Conservation (phyloP, 2,888 invertebrate species). For the Cylloceria caligata region DNA sequence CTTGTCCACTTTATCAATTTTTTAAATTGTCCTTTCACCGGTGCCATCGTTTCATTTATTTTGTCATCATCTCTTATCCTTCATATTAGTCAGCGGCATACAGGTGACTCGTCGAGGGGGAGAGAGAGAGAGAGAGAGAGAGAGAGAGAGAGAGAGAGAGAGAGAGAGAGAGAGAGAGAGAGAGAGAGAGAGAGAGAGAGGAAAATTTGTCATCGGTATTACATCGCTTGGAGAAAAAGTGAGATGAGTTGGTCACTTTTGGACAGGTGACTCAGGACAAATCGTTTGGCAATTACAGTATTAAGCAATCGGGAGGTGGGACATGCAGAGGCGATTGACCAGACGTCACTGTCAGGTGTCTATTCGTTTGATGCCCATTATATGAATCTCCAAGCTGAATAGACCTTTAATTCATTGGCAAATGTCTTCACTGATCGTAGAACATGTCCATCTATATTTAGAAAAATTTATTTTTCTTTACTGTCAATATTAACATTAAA, state of each 20-base stretch:
- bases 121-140: too few species aligned
- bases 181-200: background rate
- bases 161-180: too few species aligned
- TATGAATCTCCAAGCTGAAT: background rate
- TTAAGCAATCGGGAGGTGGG: background rate
- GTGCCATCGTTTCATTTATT: background rate
- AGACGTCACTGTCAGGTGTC: slow-evolving; percentile 15
- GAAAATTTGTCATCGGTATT: slow-evolving; percentile 1
- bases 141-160: too few species aligned
- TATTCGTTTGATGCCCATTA: background rate
- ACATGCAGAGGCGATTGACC: slow-evolving; percentile 19
- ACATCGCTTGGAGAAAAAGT: slow-evolving; percentile 3
- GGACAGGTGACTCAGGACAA: background rate
- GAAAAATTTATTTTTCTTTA: too few species aligned
- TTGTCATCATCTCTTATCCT: background rate
- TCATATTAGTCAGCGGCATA: background rate
- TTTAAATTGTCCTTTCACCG: slow-evolving; percentile 24
- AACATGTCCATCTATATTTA: background rate
- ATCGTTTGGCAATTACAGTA: slow-evolving; percentile 20
- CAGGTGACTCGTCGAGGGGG: slow-evolving; percentile 1
- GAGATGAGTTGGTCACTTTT: slow-evolving; percentile 8
- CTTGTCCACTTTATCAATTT: background rate
- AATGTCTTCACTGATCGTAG: background rate
- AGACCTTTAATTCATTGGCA: background rate
- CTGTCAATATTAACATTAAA: too few species aligned